Conservation (phyloP, 2,113 vertebrate genomes). For the Pollachius pollachius region DNA sequence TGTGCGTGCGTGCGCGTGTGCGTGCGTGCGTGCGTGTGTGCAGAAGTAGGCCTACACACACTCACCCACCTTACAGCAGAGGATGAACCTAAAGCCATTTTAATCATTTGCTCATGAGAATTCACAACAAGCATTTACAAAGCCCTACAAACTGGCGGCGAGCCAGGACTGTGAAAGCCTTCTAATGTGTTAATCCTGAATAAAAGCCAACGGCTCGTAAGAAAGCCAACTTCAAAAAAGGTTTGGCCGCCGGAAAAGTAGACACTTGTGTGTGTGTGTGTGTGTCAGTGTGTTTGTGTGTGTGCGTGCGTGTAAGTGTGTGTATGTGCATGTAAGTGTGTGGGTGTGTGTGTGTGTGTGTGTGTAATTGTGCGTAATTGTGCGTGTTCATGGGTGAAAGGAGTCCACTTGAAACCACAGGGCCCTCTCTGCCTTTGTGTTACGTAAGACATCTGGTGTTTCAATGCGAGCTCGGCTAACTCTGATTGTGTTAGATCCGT, state of each 20-base stretch:
- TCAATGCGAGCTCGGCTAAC: conserved; percentile 48
- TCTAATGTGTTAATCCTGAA: conserved; percentile 50
- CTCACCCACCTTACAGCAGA: neutral
- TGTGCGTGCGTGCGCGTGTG: neutral
- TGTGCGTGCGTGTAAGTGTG: conserved; percentile 23
- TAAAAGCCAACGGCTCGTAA: conserved; percentile 41
- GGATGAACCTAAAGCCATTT: neutral
- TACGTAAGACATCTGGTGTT: conserved; percentile 65
- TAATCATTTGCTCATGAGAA: conserved; percentile 19
- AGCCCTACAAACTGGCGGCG: conserved; percentile 13
- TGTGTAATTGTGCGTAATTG: conserved; percentile 15
- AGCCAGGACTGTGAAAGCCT: conserved; percentile 30
- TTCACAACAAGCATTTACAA: neutral
- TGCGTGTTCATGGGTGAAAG: neutral
- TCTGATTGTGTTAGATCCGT: conserved; percentile 45
- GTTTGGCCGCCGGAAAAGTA: conserved; percentile 22
- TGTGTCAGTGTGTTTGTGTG: conserved; percentile 15
- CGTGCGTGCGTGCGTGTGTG: neutral
- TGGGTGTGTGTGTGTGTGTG: conserved; percentile 22
- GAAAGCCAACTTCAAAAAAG: conserved; percentile 39
- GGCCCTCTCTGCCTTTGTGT: conserved; percentile 41
- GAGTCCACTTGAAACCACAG: conserved; percentile 46
- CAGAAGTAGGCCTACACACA: neutral
- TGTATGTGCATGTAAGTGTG: conserved; percentile 19
- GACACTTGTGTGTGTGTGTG: conserved; percentile 20